phyloP scores from a whole-genome alignment of 2,113 vertebrate genomes.

The Dasyornis broadbenti region DNA sequence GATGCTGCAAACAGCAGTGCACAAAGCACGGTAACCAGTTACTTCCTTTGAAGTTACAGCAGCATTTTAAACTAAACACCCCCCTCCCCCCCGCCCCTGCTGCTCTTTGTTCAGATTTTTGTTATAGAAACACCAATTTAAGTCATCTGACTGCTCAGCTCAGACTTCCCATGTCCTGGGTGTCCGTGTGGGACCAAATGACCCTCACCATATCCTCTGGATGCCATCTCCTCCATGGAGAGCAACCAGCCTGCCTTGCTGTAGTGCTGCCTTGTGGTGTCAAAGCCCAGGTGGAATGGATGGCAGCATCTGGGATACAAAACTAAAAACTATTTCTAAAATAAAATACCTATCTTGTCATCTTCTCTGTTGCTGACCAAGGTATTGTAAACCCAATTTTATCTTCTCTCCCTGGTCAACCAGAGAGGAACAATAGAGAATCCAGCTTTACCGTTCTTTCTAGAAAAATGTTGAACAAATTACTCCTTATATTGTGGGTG shows the following conservation, averaged over 20 bases:
- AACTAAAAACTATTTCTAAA: not conserved
- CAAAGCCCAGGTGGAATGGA: not conserved
- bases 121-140: not conserved
- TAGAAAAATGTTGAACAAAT: not conserved
- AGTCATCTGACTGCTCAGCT: not conserved
- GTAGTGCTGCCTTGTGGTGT: accelerated
- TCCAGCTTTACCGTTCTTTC: not conserved
- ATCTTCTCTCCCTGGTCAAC: not conserved
- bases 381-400: not conserved
- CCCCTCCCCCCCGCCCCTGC: accelerated
- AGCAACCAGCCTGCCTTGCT: not conserved
- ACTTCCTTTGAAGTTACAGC: not conserved
- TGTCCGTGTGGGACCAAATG: not conserved
- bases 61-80: not conserved
- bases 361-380: not conserved
- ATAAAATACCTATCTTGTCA: not conserved
- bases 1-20: not conserved
- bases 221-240: accelerated
- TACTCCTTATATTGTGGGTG: accelerated
- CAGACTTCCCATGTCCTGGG: not conserved
- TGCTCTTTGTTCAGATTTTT: not conserved
- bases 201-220: not conserved
- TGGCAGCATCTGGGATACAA: not conserved
- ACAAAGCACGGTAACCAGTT: not conserved
- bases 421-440: not conserved